Evolutionary conservation across 2,888 invertebrate species (phyloP), one percentile per base, ranked within the genome.

Genomic region (Melanostoma mellinum): DNA sequence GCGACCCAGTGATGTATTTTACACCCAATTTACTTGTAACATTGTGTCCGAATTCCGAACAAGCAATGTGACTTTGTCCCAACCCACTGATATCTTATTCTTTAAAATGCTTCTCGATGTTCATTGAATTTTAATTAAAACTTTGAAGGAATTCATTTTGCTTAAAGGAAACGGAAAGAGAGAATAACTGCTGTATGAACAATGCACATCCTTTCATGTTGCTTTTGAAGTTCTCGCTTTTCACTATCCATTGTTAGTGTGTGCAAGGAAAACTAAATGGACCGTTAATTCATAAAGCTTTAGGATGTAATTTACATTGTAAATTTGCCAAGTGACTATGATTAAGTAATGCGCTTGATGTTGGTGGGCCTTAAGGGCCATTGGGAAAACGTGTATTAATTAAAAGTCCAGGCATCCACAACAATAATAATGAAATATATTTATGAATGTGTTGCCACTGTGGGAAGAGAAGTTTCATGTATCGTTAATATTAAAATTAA

Each of bases 111-210:
- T 73, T 56, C 61, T 48, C 82, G 63, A 78, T 82, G 82, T 82
- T 71, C 71, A 82, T 82, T 82, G 82, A 78, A 82, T 82, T 82
- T 82, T 82, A 82, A 82, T 82, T 82, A 82, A 82, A 82, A 82
- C 78, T 82, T 82, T 69, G 52, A 58, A 73, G 58, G 65, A 65
- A 78, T 65, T 78, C 65, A 78, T 48, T 69, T 65, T 40, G 46
- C 38, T 10, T 8, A 5, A 20, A 58, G 53, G 53, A 60, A 35
- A 55, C 20, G 8, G 33, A 35, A 42, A 9, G 50, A 50, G 71
- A 71, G 52, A 52, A 35, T 30, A 55, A 42, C 44, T 63, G 46
- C 9, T 46, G 50, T 53, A 55, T 46, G 33, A 48, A 58, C 56
- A 52, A 65, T 71, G 63, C 36, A 60, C 36, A 77, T 65, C 65